Base-by-base conservation (phyloP, 2,888 invertebrate species). In the Dilophus febrilis region DNA sequence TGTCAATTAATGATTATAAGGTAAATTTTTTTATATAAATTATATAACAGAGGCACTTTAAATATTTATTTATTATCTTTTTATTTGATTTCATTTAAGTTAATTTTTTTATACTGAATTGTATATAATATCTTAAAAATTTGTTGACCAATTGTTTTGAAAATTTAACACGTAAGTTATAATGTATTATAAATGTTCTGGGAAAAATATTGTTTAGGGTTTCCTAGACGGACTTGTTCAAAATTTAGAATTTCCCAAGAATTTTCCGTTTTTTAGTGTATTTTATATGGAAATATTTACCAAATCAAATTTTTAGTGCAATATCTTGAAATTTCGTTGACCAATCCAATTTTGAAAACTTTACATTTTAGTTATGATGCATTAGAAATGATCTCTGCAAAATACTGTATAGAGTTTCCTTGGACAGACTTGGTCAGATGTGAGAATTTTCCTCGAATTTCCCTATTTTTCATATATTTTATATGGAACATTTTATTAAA, bases 1-100 rank as follows among this genome's bases (percentile, higher is more conserved):
- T 86, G 47, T 65, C 67, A 32, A 66, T 59, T 38, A 74, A 78
- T 35, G 82, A 84, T 44, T 74, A 71, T 50, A 72, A 70, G 65
- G 81, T 78, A 61, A 58, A 54, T 48, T 28, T 38, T 27, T n/a
- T 29, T 10, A 10, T 10, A n/a, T 11, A n/a, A 7, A 7, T 10
- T 4, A 12, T 10, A 7, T 29, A n/a, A 4, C 8, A 29, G n/a
- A 29, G 12, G 12, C 12, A 29, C 5, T 29, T 10, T 29, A 29
- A 29, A 29, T 12, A 29, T 10, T 10, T 29, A 12, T n/a, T 6
- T 14, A 35, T 26, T 13, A 22, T 35, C 13, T 31, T 14, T 27
- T 26, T 39, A 39, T 11, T 11, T 39, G 17, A 40, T 35, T 40
- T 34, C 26, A 34, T 28, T 16, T 17, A 29, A 2, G 10, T 2